Base-by-base conservation (phyloP, 2,797 vertebrate species). In the Aselliscus stoliczkanus region DNA sequence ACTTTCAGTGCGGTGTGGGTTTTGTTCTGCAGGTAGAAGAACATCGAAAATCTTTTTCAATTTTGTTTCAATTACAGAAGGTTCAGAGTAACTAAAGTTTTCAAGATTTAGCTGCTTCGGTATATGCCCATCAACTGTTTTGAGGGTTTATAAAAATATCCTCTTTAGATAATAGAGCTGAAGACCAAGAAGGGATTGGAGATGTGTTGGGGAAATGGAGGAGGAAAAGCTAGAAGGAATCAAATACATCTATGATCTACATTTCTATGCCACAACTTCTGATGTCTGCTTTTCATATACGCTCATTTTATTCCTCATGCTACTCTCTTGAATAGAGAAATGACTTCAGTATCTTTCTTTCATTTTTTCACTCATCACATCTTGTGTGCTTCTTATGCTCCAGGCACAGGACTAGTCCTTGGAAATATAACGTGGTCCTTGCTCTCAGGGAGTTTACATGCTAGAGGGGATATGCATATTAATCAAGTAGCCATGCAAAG, bases 21-120 rank as follows among this genome's bases (percentile, higher is more conserved):
- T 96, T 82, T 89, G 88, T 93, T 73, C 44, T 62, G 21, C 72
- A 86, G 87, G 47, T 52, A 47, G 64, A 88, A 70, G 37, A 76
- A 81, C 95, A 73, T 39, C 14, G 31, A 39, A 17, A 37, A n/a
- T 60, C 27, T 75, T 93, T 95, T 90, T 81, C 44, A 34, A 18
- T 50, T 83, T 67, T 44, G 5, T 89, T 76, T 95, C 58, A 6
- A 67, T 54, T 75, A 85, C 10, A 47, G 42, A 85, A 88, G 62
- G 69, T 62, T 94, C 54, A 20, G 83, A 96, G 76, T 29, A 34
- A n/a, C n/a, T n/a, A n/a, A 67, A 31, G 31, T 76, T 54, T 88
- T 77, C 90, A 89, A 34, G 27, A 3, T 69, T 34, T 85, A 29
- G 13, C 88, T 47, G 42, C 75, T 94, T 89, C 15, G 4, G 7